Conservation (phyloP, 2,797 vertebrate genomes). For the Lycodopsis pacificus region DNA sequence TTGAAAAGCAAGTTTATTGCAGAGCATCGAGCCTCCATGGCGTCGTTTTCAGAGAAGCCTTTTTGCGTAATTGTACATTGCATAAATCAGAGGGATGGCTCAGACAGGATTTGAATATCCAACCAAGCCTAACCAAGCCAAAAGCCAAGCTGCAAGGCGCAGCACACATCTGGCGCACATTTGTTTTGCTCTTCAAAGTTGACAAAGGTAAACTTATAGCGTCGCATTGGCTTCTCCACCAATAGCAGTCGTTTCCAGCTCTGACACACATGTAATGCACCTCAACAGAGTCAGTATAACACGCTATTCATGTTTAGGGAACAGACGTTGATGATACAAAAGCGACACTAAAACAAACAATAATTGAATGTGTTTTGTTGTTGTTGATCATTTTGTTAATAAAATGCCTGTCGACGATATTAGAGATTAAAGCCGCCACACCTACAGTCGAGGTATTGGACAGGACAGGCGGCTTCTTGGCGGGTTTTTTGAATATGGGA, state of each 20-base stretch:
- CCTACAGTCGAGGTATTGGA: constrained; percentile 17
- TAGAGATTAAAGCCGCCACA: not conserved
- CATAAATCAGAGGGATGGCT: constrained; percentile 42
- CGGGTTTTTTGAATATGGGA: constrained; percentile 75
- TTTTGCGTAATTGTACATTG: constrained; percentile 18
- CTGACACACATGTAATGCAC: constrained; percentile 8
- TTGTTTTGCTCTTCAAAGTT: constrained; percentile 60
- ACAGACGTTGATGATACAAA: not conserved
- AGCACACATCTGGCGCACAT: constrained; percentile 77
- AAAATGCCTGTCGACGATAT: too few species aligned
- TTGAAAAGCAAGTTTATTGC: not conserved
- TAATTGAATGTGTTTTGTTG: not conserved
- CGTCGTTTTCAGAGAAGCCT: constrained; percentile 37
- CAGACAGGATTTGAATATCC: constrained; percentile 73
- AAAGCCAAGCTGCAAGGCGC: constrained; percentile 79
- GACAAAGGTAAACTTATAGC: constrained; percentile 58
- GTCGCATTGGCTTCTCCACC: constrained; percentile 59
- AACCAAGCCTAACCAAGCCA: constrained; percentile 78
- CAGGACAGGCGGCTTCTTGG: constrained; percentile 45
- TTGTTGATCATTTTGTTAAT: not conserved
- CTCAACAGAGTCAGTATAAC: not conserved
- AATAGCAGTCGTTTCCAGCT: constrained; percentile 47
- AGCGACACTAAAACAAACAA: not conserved
- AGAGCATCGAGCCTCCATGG: constrained; percentile 23
- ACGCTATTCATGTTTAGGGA: too few species aligned